These are phyloP conservation scores for Sminthopsis crassicaudata DNA, from an alignment of 2,113 vertebrate genomes.

Conservation along the genomic window DNA sequence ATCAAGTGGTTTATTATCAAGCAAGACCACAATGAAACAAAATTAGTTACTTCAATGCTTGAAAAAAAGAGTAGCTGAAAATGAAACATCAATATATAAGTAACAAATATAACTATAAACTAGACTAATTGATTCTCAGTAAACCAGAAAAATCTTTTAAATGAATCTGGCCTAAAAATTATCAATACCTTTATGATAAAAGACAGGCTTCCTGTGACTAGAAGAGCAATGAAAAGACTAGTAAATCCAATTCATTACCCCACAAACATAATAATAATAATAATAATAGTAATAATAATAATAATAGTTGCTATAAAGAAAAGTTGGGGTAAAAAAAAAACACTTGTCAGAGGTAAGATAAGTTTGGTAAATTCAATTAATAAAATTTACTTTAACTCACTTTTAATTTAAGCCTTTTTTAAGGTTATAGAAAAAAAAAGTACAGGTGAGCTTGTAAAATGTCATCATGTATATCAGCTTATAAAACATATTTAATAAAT, in stretches of 20 bases:
- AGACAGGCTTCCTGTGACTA: not conserved
- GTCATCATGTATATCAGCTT: not conserved
- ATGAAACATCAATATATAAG: not conserved
- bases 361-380: not conserved
- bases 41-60: not conserved
- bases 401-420: not conserved
- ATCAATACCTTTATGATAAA: not conserved
- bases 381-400: no score
- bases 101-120: not conserved
- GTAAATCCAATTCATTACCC: not conserved
- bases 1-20: not conserved
- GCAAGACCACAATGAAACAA: not conserved
- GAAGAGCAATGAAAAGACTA: not conserved
- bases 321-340: no score
- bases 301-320: not conserved
- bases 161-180: not conserved
- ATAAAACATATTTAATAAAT: not conserved
- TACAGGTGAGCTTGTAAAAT: not conserved
- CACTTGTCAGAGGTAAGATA: not conserved
- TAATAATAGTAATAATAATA: not conserved
- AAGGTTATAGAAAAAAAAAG: not conserved
- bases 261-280: not conserved
- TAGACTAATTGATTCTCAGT: not conserved
- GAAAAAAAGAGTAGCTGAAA: not conserved
- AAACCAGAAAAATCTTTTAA: not conserved